Evolutionary conservation across 2,888 invertebrate genomes (phyloP).

Genomic region (Exocentrus adspersus): DNA sequence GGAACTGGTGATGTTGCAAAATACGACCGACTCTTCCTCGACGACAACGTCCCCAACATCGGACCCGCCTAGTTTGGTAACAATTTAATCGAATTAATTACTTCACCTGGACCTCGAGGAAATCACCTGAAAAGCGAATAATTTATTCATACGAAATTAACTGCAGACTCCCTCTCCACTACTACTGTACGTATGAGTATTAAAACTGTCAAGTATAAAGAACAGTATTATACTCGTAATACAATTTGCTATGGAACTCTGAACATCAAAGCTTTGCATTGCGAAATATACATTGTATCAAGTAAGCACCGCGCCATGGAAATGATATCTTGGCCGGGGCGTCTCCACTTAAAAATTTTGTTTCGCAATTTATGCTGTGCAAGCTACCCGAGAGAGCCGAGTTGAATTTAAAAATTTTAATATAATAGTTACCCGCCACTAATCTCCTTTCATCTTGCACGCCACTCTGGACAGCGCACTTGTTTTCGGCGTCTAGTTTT

Average conservation of each 20-base stretch:
- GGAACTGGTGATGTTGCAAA: not conserved
- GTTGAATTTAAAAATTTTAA: not conserved
- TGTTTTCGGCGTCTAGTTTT: not conserved
- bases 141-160: no score
- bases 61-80: no score
- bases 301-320: not conserved
- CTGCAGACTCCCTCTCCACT: not conserved
- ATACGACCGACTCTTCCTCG: no score
- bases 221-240: constrained; percentile 26
- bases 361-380: not conserved
- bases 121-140: no score
- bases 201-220: constrained; percentile 12
- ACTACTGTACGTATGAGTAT: not conserved
- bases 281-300: not conserved
- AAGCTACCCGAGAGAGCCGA: not conserved
- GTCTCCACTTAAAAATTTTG: not conserved
- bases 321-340: not conserved
- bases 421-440: not conserved
- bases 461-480: not conserved
- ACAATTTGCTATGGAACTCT: constrained; percentile 27
- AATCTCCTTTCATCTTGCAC: constrained; percentile 1
- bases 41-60: no score
- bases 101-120: no score
- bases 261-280: constrained; percentile 5
- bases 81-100: no score